Base-by-base conservation (phyloP, 2,113 vertebrate species). In the Symphodus melops region DNA sequence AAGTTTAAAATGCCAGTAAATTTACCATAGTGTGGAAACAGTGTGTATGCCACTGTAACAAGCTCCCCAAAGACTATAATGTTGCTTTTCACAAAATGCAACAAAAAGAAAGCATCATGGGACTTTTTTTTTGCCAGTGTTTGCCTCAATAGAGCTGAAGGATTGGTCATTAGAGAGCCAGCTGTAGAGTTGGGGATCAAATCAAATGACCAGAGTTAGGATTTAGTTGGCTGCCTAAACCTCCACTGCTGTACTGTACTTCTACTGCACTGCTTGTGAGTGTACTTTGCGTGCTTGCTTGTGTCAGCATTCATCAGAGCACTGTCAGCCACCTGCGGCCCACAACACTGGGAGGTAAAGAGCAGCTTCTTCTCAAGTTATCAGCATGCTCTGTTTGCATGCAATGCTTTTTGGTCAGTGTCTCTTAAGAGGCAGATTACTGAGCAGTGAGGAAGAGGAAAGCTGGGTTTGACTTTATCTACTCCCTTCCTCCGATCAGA, bases 221-320 rank as follows among this genome's bases (percentile, higher is more conserved):
- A 59, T 76, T 52, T 61, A 63, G 62, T 74, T 61, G 68, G 46
- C 46, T 62, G 70, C 59, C 67, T 68, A 62, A 83, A 53, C 33
- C 65, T 46, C 56, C 37, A 9, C 46, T 53, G 61, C 56, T 75
- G 75, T 36, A 68, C 62, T 86, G 56, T 68, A 41, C 59, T 70
- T 51, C 21, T 46, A 49, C 25, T 61, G 46, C 59, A 72, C 75
- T 57, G 71, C 60, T 58, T 62, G 75, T n/a, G 60, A 71, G 76
- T 64, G 64, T 52, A 58, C 70, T 46, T 70, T 83, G 83, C 23
- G 44, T 74, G 65, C 61, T 72, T 69, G 23, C 55, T 68, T 49
- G 73, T 79, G 83, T 86, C 83, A 85, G 62, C 46, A 68, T 75
- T 91, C 82, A 87, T 88, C 81, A 91, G 69, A 56, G 51, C 61